These are phyloP conservation scores for Nymphicus hollandicus DNA, from an alignment of 2,113 vertebrate genomes.

Conservation along the genomic window DNA sequence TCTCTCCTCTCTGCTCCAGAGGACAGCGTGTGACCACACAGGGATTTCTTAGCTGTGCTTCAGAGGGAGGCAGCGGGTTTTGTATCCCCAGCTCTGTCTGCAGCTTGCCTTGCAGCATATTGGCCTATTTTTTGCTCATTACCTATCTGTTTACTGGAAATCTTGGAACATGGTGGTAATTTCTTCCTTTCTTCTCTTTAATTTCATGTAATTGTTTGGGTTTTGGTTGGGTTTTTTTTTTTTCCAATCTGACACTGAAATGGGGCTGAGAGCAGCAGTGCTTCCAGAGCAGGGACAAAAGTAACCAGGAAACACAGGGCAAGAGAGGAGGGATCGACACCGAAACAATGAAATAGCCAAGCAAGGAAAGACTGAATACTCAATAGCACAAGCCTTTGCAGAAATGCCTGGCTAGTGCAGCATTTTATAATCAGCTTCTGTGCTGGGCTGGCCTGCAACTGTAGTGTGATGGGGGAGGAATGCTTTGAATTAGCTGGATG, in stretches of 20 bases:
- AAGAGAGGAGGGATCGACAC: constrained; percentile 65
- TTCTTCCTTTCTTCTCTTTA: constrained; percentile 29
- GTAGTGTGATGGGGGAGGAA: constrained; percentile 63
- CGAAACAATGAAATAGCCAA: constrained; percentile 69
- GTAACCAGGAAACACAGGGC: constrained; percentile 68
- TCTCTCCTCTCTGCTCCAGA: constrained; percentile 57
- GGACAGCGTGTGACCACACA: constrained; percentile 69
- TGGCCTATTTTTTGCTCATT: constrained; percentile 15
- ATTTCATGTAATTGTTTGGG: constrained; percentile 23
- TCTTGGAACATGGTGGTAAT: not conserved
- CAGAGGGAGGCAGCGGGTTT: not conserved
- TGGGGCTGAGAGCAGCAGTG: constrained; percentile 50
- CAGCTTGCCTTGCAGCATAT: not conserved
- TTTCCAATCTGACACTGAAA: constrained; percentile 21
- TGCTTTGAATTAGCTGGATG: constrained; percentile 66
- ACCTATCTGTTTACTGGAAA: constrained; percentile 51
- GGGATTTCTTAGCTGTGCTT: constrained; percentile 57
- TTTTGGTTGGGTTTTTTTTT: not conserved
- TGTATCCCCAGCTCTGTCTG: constrained; percentile 12
- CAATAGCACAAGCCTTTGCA: constrained; percentile 70
- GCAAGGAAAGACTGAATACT: constrained; percentile 67
- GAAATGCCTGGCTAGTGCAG: constrained; percentile 61
- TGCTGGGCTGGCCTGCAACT: constrained; percentile 57
- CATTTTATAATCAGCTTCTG: constrained; percentile 64
- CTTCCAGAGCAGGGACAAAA: constrained; percentile 67